Evolutionary conservation across 2,797 vertebrate genomes (phyloP), one percentile per base, ranked within the genome.

Genomic region (Astyanax mexicanus): DNA sequence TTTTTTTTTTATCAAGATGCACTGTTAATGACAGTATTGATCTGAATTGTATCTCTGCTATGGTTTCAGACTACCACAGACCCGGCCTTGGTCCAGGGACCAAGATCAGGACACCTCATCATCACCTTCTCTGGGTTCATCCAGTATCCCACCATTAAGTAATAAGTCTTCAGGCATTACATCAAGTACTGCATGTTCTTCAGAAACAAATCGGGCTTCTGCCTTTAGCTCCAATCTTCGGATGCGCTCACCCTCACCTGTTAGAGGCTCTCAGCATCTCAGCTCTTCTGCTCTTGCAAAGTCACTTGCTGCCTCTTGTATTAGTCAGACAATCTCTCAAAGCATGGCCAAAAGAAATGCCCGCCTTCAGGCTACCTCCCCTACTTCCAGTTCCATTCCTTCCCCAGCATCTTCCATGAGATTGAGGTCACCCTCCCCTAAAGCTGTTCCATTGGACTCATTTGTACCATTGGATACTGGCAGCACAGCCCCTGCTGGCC

Each of bases 271-370:
- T 77, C 27, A 83, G 81, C 74, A 84, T 84, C 78, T 85, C 83
- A 64, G 45, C 57, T 60, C 69, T 6, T 91, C 93, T 0, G 81
- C 89, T 1, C 91, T 96, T 19, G 92, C 92, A 2, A 91, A 92
- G 76, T 95, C 95, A 45, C 84, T 95, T 29, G 95, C 94, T 0
- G 94, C 94, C 3, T 95, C 95, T 12, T 95, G 92, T 58, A 95
- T 95, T 75, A 95, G 94, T 70, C 95, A 95, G 87, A 94, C 93
- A 42, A 94, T 95, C 80, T 94, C 91, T 77, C 94, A 95, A 83
- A 95, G 90, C 65, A 88, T 95, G 76, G 91, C 94, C 0, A 93
- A 91, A 27, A 88, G 84, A 72, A 87, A 61, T 42, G 49, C 45
- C 10, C 72, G 45, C 15, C 79, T 84, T 51, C 91, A 86, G 77